Base-by-base conservation (phyloP, 2,888 invertebrate genomes). In the Oasisia sp. region DNA sequence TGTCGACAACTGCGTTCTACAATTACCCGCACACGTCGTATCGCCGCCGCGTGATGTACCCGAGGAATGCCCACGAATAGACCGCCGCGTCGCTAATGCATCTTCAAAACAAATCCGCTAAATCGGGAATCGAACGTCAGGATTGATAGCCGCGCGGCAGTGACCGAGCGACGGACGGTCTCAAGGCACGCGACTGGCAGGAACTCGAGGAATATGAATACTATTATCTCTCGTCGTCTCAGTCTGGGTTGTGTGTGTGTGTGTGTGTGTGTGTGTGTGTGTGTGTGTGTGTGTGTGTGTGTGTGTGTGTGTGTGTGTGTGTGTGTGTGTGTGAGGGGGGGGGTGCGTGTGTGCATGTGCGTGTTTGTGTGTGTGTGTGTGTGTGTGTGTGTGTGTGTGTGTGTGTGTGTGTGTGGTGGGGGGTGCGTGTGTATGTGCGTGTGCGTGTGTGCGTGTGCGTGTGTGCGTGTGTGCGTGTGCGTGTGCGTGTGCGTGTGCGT, bases 101-200 rank as follows among this genome's bases (percentile, higher is more conserved):
- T 74, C 74, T 74, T 74, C 74, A 74, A 74, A 74, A 74, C 74
- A 74, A 74, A 74, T 27, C 74, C 74, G 19, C 74, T 74, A 74
- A 74, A 74, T 74, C 74, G 74, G 74, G 74, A 74, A 74, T 74
- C 74, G 74, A 74, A 74, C 74, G 27, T n/a, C 74, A n/a, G 27
- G 74, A 74, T 74, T 74, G 74, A 74, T 74, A 74, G 74, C 27
- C 7, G 27, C 27, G 74, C 27, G 27, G 74, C 27, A 7, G 1
- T n/a, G 27, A 1, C 27, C 74, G 27, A 27, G 74, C 74, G 27
- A 74, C 19, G 74, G 27, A 74, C 7, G 74, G 74, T 2, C 38
- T 38, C 38, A 27, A 74, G 27, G 74, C 19, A 74, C 27, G 27
- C 74, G 74, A 74, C 27, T 27, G 74, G 74, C 74, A 7, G 74